Conservation (phyloP, 2,797 vertebrate species). For the Champsocephalus esox region DNA sequence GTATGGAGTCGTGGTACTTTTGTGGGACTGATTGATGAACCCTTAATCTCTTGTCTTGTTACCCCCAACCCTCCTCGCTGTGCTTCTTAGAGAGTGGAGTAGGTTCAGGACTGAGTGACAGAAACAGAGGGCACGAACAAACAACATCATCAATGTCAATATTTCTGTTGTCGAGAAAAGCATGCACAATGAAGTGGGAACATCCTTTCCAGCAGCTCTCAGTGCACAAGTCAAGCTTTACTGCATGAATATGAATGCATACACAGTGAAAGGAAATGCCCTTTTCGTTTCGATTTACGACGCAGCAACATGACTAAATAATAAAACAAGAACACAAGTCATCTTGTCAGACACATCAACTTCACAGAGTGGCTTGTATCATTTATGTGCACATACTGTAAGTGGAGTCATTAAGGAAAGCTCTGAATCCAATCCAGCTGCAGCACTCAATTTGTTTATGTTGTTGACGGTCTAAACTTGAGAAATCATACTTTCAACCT, state of each 20-base stretch:
- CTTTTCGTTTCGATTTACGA: neutral
- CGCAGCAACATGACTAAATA: neutral
- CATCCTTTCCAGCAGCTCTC: neutral
- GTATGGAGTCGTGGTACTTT: constrained; percentile 12
- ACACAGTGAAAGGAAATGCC: neutral
- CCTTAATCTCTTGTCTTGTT: constrained; percentile 18
- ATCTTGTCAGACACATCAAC: constrained; percentile 16
- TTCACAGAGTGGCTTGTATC: constrained; percentile 6
- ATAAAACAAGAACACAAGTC: constrained; percentile 8
- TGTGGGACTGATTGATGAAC: constrained; percentile 25
- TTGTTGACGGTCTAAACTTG: constrained; percentile 33
- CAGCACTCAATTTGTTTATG: constrained; percentile 15
- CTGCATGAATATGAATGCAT: constrained; percentile 1
- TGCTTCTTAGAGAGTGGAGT: constrained; percentile 8
- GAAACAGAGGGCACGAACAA: constrained; percentile 11
- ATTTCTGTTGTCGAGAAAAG: constrained; percentile 2
- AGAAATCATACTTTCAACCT: constrained; percentile 17
- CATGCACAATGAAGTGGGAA: neutral
- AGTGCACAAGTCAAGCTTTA: neutral
- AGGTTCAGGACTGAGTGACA: neutral
- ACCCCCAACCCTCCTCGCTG: neutral
- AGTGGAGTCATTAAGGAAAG: constrained; percentile 20
- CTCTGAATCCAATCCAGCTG: neutral
- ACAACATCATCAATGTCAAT: neutral
- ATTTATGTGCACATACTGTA: neutral